Conservation (phyloP, 2,888 invertebrate genomes). For the Hypselothyrea guttata region DNA sequence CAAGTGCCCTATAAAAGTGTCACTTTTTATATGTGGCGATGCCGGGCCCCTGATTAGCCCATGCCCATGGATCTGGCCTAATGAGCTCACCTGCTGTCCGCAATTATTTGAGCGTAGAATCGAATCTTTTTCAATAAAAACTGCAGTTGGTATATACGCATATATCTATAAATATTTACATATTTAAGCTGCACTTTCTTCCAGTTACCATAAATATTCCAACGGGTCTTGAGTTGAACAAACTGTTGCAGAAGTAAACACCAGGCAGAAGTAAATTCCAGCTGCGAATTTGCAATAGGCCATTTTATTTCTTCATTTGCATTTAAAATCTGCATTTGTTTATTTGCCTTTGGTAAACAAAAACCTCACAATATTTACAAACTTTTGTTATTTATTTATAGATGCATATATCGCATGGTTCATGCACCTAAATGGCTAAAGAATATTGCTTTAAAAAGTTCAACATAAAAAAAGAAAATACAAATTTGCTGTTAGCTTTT, state of each 20-base stretch:
- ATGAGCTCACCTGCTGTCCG: slow-evolving; percentile 25
- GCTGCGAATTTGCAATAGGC: slow-evolving; percentile 13
- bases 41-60: slow-evolving; percentile 55
- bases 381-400: no score
- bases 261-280: slow-evolving; percentile 12
- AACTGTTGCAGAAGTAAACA: slow-evolving; percentile 43
- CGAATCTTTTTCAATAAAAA: no score
- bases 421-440: no score
- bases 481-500: no score
- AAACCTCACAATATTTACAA: slow-evolving; percentile 7
- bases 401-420: no score
- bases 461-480: no score
- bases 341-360: no score
- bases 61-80: slow-evolving; percentile 20
- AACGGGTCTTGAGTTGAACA: slow-evolving; percentile 47
- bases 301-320: slow-evolving; percentile 6
- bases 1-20: slow-evolving; percentile 74
- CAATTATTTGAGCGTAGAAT: slow-evolving; percentile 3
- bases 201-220: slow-evolving; percentile 7
- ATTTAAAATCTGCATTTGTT: neutral
- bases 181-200: slow-evolving; percentile 1
- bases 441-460: no score
- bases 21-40: slow-evolving; percentile 61
- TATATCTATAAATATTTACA: neutral
- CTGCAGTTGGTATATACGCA: slow-evolving; percentile 1